phyloP scores from a whole-genome alignment of 2,113 vertebrate genomes.

The Alethe castanea region DNA sequence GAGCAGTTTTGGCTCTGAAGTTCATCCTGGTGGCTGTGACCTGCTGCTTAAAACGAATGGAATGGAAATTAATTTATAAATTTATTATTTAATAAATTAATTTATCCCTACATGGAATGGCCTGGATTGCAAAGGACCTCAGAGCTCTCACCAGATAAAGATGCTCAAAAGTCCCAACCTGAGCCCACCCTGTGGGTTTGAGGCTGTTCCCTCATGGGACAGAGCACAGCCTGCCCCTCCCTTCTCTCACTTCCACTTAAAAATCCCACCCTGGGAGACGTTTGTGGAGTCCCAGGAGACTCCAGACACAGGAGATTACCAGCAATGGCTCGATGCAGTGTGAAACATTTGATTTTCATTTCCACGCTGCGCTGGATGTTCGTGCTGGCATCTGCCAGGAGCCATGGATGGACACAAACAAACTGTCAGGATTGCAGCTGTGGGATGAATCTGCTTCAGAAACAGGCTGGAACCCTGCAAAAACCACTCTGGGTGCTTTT shows the following conservation, averaged over 20 bases:
- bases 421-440: not conserved
- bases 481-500: accelerated
- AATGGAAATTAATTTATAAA: not conserved
- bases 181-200: not conserved
- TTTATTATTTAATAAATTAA: no score
- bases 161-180: no score
- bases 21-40: not conserved
- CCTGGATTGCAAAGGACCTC: not conserved
- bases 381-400: not conserved
- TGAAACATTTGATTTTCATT: not conserved
- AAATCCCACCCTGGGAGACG: not conserved
- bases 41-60: not conserved
- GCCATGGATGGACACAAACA: not conserved
- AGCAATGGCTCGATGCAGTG: not conserved
- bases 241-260: not conserved
- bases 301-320: not conserved
- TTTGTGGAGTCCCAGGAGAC: not conserved
- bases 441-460: not conserved
- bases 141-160: not conserved
- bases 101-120: not conserved
- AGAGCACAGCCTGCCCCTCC: not conserved
- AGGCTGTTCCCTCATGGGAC: not conserved
- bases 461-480: not conserved
- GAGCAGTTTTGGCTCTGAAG: not conserved
- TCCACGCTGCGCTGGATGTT: not conserved